Evolutionary conservation across 2,888 invertebrate species (phyloP).

Genomic region (Pegoplata infirma): DNA sequence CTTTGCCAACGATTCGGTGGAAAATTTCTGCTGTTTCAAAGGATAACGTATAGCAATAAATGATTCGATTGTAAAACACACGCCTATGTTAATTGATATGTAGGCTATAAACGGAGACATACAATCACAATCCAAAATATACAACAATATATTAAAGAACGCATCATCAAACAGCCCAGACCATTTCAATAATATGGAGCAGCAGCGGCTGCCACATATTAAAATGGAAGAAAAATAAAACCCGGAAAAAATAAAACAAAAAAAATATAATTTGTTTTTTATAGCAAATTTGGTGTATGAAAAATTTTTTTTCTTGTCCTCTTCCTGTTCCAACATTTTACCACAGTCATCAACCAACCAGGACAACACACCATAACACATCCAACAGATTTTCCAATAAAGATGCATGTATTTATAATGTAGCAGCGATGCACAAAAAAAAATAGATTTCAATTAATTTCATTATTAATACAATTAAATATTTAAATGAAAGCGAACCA

Average conservation of each 20-base stretch:
- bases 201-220: slow-evolving; percentile 27
- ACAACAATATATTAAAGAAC: neutral
- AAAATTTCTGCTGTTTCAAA: slow-evolving; percentile 83
- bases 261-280: neutral
- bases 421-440: slow-evolving; percentile 81
- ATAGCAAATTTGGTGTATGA: slow-evolving; percentile 30
- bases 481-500: too few species aligned
- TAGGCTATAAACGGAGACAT: slow-evolving; percentile 78
- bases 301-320: slow-evolving; percentile 13
- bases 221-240: slow-evolving; percentile 25
- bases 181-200: neutral
- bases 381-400: slow-evolving; percentile 80
- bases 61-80: slow-evolving; percentile 87
- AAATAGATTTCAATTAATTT: too few species aligned
- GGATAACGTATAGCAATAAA: slow-evolving; percentile 88
- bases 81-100: slow-evolving; percentile 86
- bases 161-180: neutral
- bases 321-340: slow-evolving; percentile 79
- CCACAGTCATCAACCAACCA: slow-evolving; percentile 85
- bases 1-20: slow-evolving; percentile 85
- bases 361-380: slow-evolving; percentile 80
- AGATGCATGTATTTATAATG: slow-evolving; percentile 81
- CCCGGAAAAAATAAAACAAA: slow-evolving; percentile 58
- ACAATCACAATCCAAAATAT: neutral
- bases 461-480: too few species aligned